Evolutionary conservation across 2,888 invertebrate species (phyloP), one percentile per base, ranked within the genome.

Genomic region (Acrobasis consociella): DNA sequence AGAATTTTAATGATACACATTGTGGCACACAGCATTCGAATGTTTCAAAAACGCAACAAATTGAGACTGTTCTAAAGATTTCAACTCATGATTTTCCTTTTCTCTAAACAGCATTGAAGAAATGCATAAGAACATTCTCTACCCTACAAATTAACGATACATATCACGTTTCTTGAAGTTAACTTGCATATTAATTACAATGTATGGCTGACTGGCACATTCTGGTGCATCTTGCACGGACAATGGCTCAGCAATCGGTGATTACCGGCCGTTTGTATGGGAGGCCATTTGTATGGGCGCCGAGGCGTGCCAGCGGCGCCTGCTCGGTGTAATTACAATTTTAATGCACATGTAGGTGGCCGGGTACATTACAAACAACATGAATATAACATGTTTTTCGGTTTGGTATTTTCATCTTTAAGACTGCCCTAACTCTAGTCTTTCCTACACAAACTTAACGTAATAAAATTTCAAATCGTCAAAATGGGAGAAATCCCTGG

Each of bases 231-330:
- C 49, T 42, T 39, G 15, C 15, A 38, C 49, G 16, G 50, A 38
- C 67, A 60, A 59, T 59, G 37, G 59, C 42, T 37, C 9, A 49
- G 66, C 62, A 65, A 65, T 64, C 62, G 62, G 55, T 64, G 63
- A 69, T 73, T 72, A 68, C 67, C 38, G 66, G 60, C 65, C 64
- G 68, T 70, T 72, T 67, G 70, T 65, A 67, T 65, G 68, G 67
- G 70, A 31, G 31, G 31, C 65, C 64, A 69, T 70, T 72, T 67
- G 70, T 65, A 67, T 65, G 68, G 67, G 70, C 69, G 67, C 64
- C 66, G 64, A 66, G 60, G 67, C 64, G 64, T 59, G 67, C 31
- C 13, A n/a, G 1, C 10, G 31, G 51, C 51, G 51, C 51, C 51
- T 52, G 22, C 2, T n/a, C 46, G 55, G 22, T n/a, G 50, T 59